Conservation (phyloP, 2,888 invertebrate genomes). For the Leptinotarsa juncta region DNA sequence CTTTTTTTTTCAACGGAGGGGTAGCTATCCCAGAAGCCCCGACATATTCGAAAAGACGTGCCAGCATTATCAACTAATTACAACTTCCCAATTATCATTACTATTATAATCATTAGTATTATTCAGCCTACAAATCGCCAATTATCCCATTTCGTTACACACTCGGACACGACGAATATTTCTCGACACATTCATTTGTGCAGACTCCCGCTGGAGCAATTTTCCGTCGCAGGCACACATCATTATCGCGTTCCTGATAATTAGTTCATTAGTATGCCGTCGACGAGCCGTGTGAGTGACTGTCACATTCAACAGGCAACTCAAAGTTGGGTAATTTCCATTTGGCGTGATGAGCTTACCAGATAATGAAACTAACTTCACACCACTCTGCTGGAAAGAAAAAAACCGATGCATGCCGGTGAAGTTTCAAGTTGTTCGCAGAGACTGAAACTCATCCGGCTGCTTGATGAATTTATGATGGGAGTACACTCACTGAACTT, state of each 20-base stretch:
- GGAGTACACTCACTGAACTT: too few species aligned
- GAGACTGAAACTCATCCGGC: neutral
- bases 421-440: neutral
- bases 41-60: too few species aligned
- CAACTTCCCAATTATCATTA: too few species aligned
- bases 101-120: too few species aligned
- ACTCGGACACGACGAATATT: neutral
- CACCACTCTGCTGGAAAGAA: neutral
- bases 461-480: too few species aligned
- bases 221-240: slow-evolving; percentile 15
- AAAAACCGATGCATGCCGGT: neutral
- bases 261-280: slow-evolving; percentile 15
- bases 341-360: slow-evolving; percentile 15
- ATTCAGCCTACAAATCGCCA: too few species aligned
- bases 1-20: too few species aligned
- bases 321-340: slow-evolving; percentile 15
- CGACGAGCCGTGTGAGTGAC: slow-evolving; percentile 10
- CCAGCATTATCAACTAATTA: too few species aligned
- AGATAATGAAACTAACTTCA: slow-evolving; percentile 19
- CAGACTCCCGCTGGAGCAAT: neutral
- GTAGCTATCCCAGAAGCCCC: too few species aligned
- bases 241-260: slow-evolving; percentile 13
- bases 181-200: neutral
- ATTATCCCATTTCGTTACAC: too few species aligned
- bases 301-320: slow-evolving; percentile 16